Evolutionary conservation across 2,888 invertebrate genomes (phyloP).

Genomic region (Drosophila prostipennis): DNA sequence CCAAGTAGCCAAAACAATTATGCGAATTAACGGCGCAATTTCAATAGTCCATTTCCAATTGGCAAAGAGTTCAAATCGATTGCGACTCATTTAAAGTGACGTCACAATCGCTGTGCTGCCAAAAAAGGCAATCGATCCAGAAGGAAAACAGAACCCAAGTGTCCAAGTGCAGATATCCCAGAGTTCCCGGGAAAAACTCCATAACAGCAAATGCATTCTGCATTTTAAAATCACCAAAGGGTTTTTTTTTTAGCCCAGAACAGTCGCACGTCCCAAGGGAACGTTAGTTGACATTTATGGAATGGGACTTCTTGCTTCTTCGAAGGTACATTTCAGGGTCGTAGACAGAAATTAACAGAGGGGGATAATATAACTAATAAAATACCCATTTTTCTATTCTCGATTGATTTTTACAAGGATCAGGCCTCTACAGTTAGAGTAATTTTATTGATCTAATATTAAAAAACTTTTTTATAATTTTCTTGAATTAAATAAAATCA

Average conservation of each 20-base stretch:
- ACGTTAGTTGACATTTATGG: conserved; percentile 50
- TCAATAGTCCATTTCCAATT: conserved; percentile 11
- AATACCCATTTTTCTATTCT: background rate
- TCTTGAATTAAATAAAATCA: too few relatives aligned
- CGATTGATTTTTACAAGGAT: background rate
- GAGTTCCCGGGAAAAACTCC: conserved; percentile 44
- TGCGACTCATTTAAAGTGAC: conserved; percentile 37
- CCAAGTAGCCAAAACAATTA: conserved; percentile 50
- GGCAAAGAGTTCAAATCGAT: conserved; percentile 33
- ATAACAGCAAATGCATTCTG: conserved; percentile 41
- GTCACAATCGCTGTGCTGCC: conserved; percentile 21
- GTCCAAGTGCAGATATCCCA: conserved; percentile 21
- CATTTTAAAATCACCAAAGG: conserved; percentile 49
- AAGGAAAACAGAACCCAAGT: conserved; percentile 17
- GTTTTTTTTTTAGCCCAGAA: conserved; percentile 20
- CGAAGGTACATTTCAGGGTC: background rate
- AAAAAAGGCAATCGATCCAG: conserved; percentile 22
- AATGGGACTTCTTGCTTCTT: conserved; percentile 10
- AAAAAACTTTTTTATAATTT: too few relatives aligned
- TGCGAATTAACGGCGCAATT: conserved; percentile 36
- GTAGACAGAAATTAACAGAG: background rate
- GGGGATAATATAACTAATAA: too few relatives aligned
- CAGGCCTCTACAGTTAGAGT: too few relatives aligned
- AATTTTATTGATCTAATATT: too few relatives aligned
- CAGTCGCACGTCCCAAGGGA: conserved; percentile 40